Evolutionary conservation across 2,113 vertebrate genomes (phyloP), one percentile per base, ranked within the genome.

Genomic region (Bubo scandiacus): DNA sequence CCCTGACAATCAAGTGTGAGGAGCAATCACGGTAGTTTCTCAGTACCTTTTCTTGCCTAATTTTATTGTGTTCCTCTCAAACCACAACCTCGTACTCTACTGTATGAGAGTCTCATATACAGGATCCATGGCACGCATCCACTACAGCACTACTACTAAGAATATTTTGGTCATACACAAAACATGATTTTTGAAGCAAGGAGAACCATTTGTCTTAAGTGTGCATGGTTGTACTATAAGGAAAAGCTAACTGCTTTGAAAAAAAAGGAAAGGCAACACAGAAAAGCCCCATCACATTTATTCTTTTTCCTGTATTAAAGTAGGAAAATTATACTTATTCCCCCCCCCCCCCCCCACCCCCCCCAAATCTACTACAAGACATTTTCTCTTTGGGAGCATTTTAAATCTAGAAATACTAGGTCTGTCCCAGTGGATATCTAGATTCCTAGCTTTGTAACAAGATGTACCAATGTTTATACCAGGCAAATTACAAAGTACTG

Each of bases 11-110:
- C 22, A 47, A n/a, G 13, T 1, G 7, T 47, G 40, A 90, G 34
- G 29, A 65, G 11, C 13, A 55, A 19, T 17, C 43, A 21, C 30
- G 2, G 2, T 0, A 0, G 19, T 65, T 84, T 81, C 63, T 84
- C 42, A 27, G 12, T 45, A 55, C 11, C 20, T 43, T 54, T 65
- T 68, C 43, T 42, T 61, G 55, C 11, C 10, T 81, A 21, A 30
- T 65, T 87, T 70, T 2, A n/a, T 61, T 47, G 22, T 12, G 4
- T 38, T 10, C 20, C 13, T 68, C 40, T 81, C 38, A 51, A 77
- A 80, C 27, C 45, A 47, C 34, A 66, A 1, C 11, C 5, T 84
- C 17, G 61, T 57, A 32, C 36, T 80, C 42, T 27, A 19, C 11
- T 14, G 20, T n/a, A 62, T 30, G 36, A 72, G 6, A 80, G 9